phyloP scores from a whole-genome alignment of 2,797 vertebrate genomes.

The Liparis tanakae region DNA sequence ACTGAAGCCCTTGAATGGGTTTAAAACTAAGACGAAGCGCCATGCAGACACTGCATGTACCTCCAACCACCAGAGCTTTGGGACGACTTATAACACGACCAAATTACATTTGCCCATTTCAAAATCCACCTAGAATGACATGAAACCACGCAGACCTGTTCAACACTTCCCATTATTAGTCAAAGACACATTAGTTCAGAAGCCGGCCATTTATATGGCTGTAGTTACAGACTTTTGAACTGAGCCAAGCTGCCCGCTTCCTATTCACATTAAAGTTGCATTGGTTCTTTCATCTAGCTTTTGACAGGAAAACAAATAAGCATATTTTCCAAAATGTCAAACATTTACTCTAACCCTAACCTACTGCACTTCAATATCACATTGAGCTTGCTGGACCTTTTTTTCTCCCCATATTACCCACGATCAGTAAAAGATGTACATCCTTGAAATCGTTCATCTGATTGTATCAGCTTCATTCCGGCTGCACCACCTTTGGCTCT shows the following conservation, averaged over 20 bases:
- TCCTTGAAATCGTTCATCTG: background rate
- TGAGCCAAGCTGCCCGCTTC: background rate
- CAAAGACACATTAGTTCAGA: background rate
- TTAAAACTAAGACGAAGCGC: background rate
- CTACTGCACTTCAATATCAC: background rate
- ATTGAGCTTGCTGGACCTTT: background rate
- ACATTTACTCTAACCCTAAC: background rate
- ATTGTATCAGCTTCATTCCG: background rate
- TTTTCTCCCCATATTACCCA: background rate
- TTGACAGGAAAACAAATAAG: background rate
- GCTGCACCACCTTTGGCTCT: background rate
- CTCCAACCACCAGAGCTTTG: background rate
- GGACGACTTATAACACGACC: background rate
- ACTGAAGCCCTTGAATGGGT: background rate
- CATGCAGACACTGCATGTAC: background rate
- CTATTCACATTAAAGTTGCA: background rate
- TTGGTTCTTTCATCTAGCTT: background rate
- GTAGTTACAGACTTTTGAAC: background rate
- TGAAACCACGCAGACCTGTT: conserved; percentile 1
- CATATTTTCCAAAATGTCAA: background rate
- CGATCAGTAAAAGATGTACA: conserved; percentile 31
- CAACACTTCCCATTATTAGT: conserved; percentile 1
- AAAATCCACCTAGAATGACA: conserved; percentile 8
- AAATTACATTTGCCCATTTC: background rate
- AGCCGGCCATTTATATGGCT: background rate